Evolutionary conservation across 1,140 invertebrate genomes (phyloP).

Genomic region (Brevipalpus yothersi): DNA sequence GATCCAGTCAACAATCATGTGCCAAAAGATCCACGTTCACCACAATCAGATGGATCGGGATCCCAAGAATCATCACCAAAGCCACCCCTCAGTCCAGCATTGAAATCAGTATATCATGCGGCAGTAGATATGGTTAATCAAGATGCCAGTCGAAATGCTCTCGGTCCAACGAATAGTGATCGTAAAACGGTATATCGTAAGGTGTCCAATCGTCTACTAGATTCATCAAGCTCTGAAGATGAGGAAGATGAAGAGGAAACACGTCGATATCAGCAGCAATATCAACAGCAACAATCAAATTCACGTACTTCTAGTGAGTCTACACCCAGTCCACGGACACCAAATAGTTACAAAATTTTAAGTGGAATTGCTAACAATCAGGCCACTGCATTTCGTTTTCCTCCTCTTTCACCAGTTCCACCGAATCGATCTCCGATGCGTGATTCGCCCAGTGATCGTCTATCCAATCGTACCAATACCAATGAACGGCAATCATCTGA

Average conservation of each 20-base stretch:
- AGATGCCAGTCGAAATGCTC: neutral
- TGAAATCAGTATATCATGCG: conserved; percentile 1
- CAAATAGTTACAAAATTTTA: conserved; percentile 4
- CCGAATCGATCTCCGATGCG: neutral
- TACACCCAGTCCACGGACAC: conserved; percentile 2
- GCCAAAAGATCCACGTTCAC: neutral
- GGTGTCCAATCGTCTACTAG: neutral
- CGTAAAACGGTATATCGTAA: conserved; percentile 1
- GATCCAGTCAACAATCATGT: neutral
- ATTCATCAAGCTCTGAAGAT: neutral
- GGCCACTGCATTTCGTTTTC: conserved; percentile 5
- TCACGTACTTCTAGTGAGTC: neutral
- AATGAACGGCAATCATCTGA: conserved; percentile 10
- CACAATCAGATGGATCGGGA: neutral
- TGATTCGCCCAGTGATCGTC: neutral
- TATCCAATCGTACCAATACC: neutral
- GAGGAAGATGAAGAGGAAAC: neutral
- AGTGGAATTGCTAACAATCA: neutral
- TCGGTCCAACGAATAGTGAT: neutral
- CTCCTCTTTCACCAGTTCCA: neutral
- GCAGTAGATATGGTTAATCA: neutral
- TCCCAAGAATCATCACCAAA: conserved; percentile 1
- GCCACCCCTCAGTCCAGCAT: neutral
- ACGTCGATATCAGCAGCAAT: neutral
- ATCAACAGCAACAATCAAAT: neutral